Percentiles rank a stretch among this genome's conserved stretches.
Conservation (phyloP, 2,113 vertebrate genomes). For the Phylloscopus trochiloides region DNA sequence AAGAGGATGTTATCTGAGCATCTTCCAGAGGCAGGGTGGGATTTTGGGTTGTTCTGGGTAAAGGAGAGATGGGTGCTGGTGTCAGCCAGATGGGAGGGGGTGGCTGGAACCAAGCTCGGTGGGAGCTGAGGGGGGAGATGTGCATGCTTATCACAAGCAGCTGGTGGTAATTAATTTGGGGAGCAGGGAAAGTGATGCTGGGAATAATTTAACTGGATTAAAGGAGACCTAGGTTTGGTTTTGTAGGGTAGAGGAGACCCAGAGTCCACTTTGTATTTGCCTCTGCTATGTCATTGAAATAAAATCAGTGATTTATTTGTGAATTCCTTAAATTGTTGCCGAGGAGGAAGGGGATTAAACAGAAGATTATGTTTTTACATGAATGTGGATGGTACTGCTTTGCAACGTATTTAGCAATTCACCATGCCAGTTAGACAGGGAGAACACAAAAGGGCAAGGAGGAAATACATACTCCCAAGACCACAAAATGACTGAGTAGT, state of each 20-base stretch:
- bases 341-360: not conserved
- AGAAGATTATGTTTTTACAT: not conserved
- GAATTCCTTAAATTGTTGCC: not conserved
- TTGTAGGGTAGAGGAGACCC: not conserved
- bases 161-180: not conserved
- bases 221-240: not conserved
- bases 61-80: not conserved
- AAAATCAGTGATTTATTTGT: constrained; percentile 49
- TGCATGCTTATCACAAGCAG: not conserved
- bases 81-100: not conserved
- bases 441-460: not conserved
- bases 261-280: not conserved
- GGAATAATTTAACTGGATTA: not conserved
- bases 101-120: fast-evolving
- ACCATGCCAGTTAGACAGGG: not conserved
- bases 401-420: not conserved
- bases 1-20: not conserved
- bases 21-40: not conserved
- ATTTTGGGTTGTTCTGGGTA: not conserved
- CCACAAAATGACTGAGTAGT: not conserved
- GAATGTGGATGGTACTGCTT: not conserved
- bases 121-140: not conserved
- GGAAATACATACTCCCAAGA: not conserved
- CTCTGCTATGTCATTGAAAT: not conserved
- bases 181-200: not conserved